A percentile compares a stretch with the other conserved stretches of the same genome.
Evolutionary conservation across 2,113 vertebrate genomes (phyloP).

Genomic region (Hemichromis elongatus): DNA sequence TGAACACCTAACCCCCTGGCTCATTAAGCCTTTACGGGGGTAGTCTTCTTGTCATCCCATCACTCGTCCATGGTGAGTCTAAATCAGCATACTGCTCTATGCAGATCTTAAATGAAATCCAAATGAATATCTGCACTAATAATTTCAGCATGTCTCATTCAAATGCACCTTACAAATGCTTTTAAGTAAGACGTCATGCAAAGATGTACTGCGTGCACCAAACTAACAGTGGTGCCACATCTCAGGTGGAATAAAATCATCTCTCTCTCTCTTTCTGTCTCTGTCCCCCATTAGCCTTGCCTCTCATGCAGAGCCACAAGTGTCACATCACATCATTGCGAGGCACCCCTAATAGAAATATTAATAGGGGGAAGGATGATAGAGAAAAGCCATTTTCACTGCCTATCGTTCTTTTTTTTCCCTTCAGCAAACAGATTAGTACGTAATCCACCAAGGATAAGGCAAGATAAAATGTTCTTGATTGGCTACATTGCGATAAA

Average conservation of each 20-base stretch:
- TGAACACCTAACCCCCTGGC: slow-evolving; percentile 39
- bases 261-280: background rate
- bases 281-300: slow-evolving; percentile 38
- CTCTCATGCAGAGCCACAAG: slow-evolving; percentile 48
- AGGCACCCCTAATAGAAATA: slow-evolving; percentile 61
- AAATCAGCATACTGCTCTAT: slow-evolving; percentile 20
- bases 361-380: slow-evolving; percentile 49
- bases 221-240: background rate
- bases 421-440: slow-evolving; percentile 67
- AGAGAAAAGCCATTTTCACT: slow-evolving; percentile 38
- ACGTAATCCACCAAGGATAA: slow-evolving; percentile 61
- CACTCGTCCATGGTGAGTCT: background rate
- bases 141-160: background rate
- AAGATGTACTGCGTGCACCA: background rate
- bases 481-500: slow-evolving; percentile 60
- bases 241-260: slow-evolving; percentile 34
- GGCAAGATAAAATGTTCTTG: slow-evolving; percentile 54
- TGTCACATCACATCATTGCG: slow-evolving; percentile 53
- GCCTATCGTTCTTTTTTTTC: slow-evolving; percentile 26
- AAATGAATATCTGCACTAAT: slow-evolving; percentile 23
- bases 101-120: background rate
- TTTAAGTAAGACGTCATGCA: background rate
- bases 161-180: background rate
- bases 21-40: slow-evolving; percentile 51
- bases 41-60: slow-evolving; percentile 2